A percentile compares a stretch with the other conserved stretches of the same genome.
These are phyloP conservation scores for Strongylocentrotus purpuratus DNA, from an alignment of 35 echinoderm and acorn worm genomes.

Conservation along the genomic window DNA sequence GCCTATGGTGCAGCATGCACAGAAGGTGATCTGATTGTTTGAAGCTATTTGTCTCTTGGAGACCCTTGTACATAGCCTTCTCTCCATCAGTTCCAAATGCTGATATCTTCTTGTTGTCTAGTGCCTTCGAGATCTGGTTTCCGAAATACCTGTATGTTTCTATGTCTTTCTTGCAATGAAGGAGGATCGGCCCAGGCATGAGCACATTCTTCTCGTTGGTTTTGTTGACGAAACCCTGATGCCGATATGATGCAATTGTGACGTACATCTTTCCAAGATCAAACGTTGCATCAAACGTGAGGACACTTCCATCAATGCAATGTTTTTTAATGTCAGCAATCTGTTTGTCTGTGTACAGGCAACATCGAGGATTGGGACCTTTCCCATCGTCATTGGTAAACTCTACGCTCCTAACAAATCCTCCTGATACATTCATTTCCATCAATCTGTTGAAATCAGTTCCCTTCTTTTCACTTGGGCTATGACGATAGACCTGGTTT, in stretches of 20 bases:
- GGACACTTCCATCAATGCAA: neutral
- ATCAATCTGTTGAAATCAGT: neutral
- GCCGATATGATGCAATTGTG: neutral
- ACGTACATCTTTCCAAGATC: neutral
- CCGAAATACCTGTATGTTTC: neutral
- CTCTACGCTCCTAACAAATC: neutral
- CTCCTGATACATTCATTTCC: neutral
- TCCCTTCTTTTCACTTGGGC: neutral
- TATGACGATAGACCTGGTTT: neutral
- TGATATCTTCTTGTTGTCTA: neutral
- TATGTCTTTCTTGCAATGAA: neutral
- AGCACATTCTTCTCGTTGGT: neutral
- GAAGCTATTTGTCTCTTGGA: neutral
- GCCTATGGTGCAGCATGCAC: neutral
- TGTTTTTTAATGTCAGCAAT: neutral
- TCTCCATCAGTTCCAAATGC: neutral
- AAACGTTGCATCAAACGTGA: constrained; percentile 2
- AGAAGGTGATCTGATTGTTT: neutral
- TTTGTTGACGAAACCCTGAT: neutral
- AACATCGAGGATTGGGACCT: neutral
- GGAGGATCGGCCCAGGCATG: neutral
- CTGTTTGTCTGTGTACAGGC: neutral
- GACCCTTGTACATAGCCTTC: neutral
- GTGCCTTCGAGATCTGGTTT: neutral
- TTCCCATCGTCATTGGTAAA: neutral